Percentiles rank a stretch among this genome's conserved stretches.
Evolutionary conservation across 2,888 invertebrate species (phyloP).

Genomic region (Lepidochitona cinerea): DNA sequence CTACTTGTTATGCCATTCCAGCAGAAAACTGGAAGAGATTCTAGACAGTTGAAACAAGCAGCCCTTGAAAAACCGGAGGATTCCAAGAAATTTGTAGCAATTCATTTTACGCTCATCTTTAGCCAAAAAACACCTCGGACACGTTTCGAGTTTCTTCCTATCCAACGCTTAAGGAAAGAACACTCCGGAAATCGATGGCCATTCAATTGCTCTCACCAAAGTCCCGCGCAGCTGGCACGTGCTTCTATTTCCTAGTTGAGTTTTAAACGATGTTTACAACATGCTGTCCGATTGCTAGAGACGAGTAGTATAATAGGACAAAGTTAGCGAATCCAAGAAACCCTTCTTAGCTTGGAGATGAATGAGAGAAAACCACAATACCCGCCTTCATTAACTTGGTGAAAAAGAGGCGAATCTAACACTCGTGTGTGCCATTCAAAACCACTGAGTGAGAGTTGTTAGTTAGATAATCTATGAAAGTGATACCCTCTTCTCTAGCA

Average conservation of each 20-base stretch:
- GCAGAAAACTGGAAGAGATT: too few species aligned
- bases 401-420: neutral
- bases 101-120: neutral
- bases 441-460: neutral
- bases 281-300: neutral
- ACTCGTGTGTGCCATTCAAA: neutral
- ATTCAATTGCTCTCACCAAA: neutral
- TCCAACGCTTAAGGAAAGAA: neutral
- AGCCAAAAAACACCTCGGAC: neutral
- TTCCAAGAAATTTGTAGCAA: neutral
- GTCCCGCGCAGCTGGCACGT: conserved; percentile 1
- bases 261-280: neutral
- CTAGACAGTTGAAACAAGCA: too few species aligned
- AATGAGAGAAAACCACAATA: neutral
- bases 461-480: neutral
- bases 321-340: neutral
- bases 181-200: neutral
- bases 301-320: neutral
- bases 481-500: neutral
- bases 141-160: neutral
- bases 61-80: too few species aligned
- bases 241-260: conserved; percentile 2
- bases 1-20: too few species aligned
- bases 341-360: neutral
- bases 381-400: conserved; percentile 1